Base-by-base conservation (phyloP, 2,797 vertebrate genomes). In the Craterocephalus amniculus region DNA sequence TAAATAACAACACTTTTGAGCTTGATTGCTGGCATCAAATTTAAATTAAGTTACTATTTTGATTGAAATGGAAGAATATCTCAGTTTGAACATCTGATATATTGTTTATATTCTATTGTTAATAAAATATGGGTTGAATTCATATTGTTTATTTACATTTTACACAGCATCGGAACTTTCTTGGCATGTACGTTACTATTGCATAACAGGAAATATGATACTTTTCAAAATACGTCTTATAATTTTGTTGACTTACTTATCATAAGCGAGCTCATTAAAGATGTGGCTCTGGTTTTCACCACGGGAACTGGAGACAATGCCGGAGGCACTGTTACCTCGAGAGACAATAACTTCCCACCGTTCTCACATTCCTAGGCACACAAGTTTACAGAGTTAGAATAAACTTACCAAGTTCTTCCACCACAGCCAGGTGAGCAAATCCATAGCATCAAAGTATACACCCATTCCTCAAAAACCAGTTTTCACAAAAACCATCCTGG, bases 261-360 rank as follows among this genome's bases (percentile, higher is more conserved):
- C 88, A 96, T 95, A 36, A 98, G 92, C 48, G 97, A 96, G 88
- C 63, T 98, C 96, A 98, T 95, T 88, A 99, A 94, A 63, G 92
- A 87, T 0, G 91, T 93, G 52, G 94, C 94, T 91, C 94, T 94
- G 62, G 93, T 85, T 90, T 94, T 95, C 63, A 95, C 90, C 56
- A 92, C 89, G 8, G 91, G 90, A 57, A 74, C 77, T 3, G 80
- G 59, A 26, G 90, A 76, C 76, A 84, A 91, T 22, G 70, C 59
- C 48, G 83, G 56, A 0, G 48, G 43, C 43, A n/a, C 22, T 32
- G 67, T 4, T 11, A 71, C 61, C 58, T 91, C 90, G 61, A 58
- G 67, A 16, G 73, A 83, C 67, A 83, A 2, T 4, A 65, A 14
- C 35, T 66, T 86, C 27, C 83, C 85, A 18, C 76, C 70, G 1